Evolutionary conservation across 1,140 invertebrate species (phyloP).

Genomic region (Antheraea mylitta): DNA sequence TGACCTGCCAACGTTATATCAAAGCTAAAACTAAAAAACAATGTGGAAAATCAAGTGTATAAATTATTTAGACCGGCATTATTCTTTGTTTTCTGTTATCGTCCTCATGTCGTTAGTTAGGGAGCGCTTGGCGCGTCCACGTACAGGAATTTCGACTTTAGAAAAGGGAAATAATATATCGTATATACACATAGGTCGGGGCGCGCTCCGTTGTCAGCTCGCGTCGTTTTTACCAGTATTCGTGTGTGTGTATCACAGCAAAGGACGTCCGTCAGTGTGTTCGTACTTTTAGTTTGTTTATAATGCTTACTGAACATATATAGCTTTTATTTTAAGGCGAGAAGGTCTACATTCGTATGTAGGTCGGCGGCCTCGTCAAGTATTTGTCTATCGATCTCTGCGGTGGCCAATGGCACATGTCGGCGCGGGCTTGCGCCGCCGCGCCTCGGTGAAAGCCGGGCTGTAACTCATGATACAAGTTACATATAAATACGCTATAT

Average conservation of each 20-base stretch:
- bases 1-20: conserved; percentile 68
- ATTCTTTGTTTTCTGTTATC: conserved; percentile 73
- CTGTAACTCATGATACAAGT: conserved; percentile 31
- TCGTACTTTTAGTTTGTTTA: conserved; percentile 73
- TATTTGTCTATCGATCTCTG: conserved; percentile 77
- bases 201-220: conserved; percentile 55
- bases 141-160: conserved; percentile 75
- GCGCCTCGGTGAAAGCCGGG: conserved; percentile 75
- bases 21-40: conserved; percentile 15
- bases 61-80: conserved; percentile 52
- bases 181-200: conserved; percentile 50
- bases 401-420: conserved; percentile 76
- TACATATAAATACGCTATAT: conserved; percentile 38
- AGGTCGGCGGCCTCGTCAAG: conserved; percentile 59
- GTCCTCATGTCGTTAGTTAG: conserved; percentile 70
- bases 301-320: conserved; percentile 40
- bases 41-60: conserved; percentile 25
- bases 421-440: conserved; percentile 58
- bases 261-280: conserved; percentile 60
- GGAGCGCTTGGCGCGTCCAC: conserved; percentile 65
- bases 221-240: conserved; percentile 60
- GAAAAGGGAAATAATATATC: conserved; percentile 74
- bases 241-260: conserved; percentile 59
- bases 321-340: conserved; percentile 30
- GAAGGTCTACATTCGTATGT: conserved; percentile 52